Evolutionary conservation across 2,797 vertebrate species (phyloP), one percentile per base, ranked within the genome.

Genomic region (Furcifer pardalis): DNA sequence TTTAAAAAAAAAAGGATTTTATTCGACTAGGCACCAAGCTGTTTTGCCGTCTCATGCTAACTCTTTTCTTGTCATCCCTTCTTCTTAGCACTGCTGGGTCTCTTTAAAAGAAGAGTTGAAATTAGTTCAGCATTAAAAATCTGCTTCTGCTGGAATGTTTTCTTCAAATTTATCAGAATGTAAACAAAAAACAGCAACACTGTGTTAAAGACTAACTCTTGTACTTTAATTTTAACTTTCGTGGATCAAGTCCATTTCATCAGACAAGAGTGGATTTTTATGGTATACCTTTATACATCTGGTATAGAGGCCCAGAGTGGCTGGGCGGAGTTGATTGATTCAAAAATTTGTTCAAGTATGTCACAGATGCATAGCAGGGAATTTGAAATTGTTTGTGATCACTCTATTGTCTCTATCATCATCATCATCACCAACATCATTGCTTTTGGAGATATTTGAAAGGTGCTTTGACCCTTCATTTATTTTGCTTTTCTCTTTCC

Each of bases 31-130:
- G 85, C 77, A 86, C 1, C 30, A 40, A 86, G 7, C 7, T 81
- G 21, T 76, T 92, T 91, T 82, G 44, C 78, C 66, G 12, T 71
- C 66, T 85, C 49, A 86, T 79, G 86, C 79, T 81, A 82, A 87
- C n/a, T 30, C 15, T 84, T 76, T 17, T 46, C n/a, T 82, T 86
- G 86, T 81, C 85, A 88, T 21, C 30, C 84, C 35, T 49, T 66
- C 2, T 42, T 81, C 69, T 27, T 79, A 46, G 79, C 10, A 82
- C n/a, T 82, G 9, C 44, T 19, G 13, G 85, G 35, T 40, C 30
- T 30, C 49, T 82, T 76, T 35, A 49, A 52, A 89, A 79, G 12
- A 30, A 46, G 63, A 49, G 40, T 42, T 49, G 7, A 74, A 74
- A 63, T 73, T n/a, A 40, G 6, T 10, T 35, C 21, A 46, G 62